Percentiles rank a stretch among this genome's conserved stretches.
Conservation (phyloP, 2,113 vertebrate genomes). For the Phalacrocorax aristotelis region DNA sequence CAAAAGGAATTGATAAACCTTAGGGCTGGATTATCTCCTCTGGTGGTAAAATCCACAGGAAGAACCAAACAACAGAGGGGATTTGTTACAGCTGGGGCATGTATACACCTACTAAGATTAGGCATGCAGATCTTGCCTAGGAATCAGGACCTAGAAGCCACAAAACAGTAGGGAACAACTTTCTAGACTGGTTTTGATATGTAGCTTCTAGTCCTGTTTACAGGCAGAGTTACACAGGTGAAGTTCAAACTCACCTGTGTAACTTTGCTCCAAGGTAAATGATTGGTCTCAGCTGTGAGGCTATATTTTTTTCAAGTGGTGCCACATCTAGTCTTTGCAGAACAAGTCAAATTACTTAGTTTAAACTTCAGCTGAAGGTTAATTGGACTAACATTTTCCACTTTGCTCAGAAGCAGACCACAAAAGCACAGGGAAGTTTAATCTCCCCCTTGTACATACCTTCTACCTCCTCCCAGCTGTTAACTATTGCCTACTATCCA, state of each 20-base stretch:
- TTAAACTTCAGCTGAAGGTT: neutral
- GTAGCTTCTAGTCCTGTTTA: neutral
- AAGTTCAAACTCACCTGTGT: neutral
- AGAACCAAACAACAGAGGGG: neutral
- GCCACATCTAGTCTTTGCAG: neutral
- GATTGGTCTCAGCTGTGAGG: neutral
- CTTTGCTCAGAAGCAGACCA: neutral
- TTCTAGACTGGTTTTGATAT: neutral
- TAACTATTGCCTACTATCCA: neutral
- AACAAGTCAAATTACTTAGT: neutral
- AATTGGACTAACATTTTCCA: neutral
- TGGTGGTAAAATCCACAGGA: neutral
- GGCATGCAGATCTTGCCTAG: neutral
- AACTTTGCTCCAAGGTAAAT: neutral
- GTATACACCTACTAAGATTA: neutral
- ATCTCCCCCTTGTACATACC: rapidly evolving
- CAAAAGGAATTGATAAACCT: neutral
- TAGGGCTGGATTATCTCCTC: neutral
- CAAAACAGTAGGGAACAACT: neutral
- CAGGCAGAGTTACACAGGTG: neutral
- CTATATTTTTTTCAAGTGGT: neutral
- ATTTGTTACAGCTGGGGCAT: neutral
- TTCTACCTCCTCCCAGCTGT: neutral
- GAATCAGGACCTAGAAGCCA: neutral
- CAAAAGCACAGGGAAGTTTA: neutral